Conservation (phyloP, 2,113 vertebrate species). For the Phasianus colchicus region DNA sequence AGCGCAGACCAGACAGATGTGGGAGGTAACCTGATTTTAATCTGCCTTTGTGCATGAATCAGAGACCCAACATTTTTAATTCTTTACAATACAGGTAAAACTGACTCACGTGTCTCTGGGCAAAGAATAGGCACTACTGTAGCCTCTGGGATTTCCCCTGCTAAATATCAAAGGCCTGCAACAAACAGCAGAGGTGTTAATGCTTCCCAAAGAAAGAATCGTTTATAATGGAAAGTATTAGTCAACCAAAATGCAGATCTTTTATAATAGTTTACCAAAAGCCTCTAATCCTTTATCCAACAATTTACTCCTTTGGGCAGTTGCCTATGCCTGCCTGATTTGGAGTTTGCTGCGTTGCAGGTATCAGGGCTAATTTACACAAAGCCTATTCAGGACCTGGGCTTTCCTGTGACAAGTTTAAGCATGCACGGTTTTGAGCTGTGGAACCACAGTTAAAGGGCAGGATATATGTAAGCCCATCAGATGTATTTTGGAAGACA, state of each 20-base stretch:
- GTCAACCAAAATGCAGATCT: not conserved
- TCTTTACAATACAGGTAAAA: not conserved
- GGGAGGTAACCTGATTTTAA: conserved; percentile 61
- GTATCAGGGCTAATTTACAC: not conserved
- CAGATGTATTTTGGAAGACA: not conserved
- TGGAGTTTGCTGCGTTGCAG: not conserved
- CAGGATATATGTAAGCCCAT: not conserved
- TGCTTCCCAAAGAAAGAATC: conserved; percentile 33
- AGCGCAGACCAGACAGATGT: conserved; percentile 52
- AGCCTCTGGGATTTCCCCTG: conserved; percentile 57
- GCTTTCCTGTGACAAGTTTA: not conserved
- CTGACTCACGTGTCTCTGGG: conserved; percentile 60
- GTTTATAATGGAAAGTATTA: conserved; percentile 40
- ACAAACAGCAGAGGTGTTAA: not conserved
- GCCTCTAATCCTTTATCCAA: not conserved
- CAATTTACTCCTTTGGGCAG: not conserved
- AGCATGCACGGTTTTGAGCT: not conserved
- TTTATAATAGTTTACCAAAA: not conserved
- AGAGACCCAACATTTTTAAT: conserved; percentile 7
- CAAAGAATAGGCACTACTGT: not conserved
- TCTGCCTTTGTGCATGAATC: conserved; percentile 16
- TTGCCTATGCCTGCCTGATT: not conserved
- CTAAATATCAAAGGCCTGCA: conserved; percentile 53
- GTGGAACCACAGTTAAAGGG: not conserved
- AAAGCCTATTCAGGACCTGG: not conserved